Conservation (phyloP, 1,140 invertebrate genomes). For the Drosophila biarmipes region DNA sequence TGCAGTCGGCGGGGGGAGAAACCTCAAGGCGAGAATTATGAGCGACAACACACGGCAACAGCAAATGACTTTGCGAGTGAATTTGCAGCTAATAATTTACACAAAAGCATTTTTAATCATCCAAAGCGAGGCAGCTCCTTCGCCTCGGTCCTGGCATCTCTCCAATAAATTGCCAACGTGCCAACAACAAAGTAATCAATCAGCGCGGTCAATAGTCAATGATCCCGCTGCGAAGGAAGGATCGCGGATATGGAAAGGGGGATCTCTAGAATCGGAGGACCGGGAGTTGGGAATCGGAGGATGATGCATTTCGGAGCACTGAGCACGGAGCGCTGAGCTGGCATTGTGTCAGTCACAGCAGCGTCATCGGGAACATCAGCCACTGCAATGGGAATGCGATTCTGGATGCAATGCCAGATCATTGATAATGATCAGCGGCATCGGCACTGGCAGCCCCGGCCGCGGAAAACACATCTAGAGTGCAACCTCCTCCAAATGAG, state of each 20-base stretch:
- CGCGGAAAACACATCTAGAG: conserved; percentile 48
- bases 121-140: conserved; percentile 32
- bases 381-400: conserved; percentile 62
- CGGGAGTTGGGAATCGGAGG: conserved; percentile 10
- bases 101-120: conserved; percentile 83
- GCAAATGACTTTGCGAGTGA: conserved; percentile 73
- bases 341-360: conserved; percentile 62
- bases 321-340: conserved; percentile 48
- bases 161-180: conserved; percentile 71
- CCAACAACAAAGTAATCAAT: conserved; percentile 80
- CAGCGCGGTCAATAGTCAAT: conserved; percentile 69
- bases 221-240: conserved; percentile 50
- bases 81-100: conserved; percentile 83
- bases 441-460: conserved; percentile 12
- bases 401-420: conserved; percentile 66
- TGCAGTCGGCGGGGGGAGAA: conserved; percentile 64
- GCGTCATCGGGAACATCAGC: conserved; percentile 15
- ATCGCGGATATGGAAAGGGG: conserved; percentile 9
- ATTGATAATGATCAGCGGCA: conserved; percentile 78
- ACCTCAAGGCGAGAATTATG: conserved; percentile 80
- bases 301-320: conserved; percentile 45
- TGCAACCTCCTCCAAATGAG: conserved; percentile 50
- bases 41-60: conserved; percentile 66
- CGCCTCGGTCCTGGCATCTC: conserved; percentile 15
- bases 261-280: conserved; percentile 1